Evolutionary conservation across 2,888 invertebrate genomes (phyloP).

Genomic region (Ichneumoninae sp.): DNA sequence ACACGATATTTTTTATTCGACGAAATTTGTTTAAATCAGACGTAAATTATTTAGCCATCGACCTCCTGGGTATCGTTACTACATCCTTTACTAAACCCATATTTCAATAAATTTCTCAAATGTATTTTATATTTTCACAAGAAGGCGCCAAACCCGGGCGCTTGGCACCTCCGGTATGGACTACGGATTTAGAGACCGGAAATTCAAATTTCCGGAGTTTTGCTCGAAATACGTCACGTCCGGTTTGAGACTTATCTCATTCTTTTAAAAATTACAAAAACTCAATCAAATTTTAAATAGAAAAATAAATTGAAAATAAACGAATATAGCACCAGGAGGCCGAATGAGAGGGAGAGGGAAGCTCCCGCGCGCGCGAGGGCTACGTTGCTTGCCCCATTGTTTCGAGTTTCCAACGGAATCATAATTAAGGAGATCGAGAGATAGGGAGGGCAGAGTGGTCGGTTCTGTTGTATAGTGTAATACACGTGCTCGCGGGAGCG

Average conservation of each 20-base stretch:
- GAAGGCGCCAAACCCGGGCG: too few relatives aligned
- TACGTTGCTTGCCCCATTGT: slow-evolving; percentile 72
- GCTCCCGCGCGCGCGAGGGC: slow-evolving; percentile 22
- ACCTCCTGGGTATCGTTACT: too few relatives aligned
- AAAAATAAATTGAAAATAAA: slow-evolving; percentile 24
- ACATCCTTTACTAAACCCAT: too few relatives aligned
- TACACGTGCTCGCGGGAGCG: slow-evolving; percentile 47
- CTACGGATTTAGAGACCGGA: too few relatives aligned
- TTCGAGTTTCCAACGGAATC: slow-evolving; percentile 76
- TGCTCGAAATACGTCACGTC: too few relatives aligned
- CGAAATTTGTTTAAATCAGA: background rate
- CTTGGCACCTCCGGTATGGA: too few relatives aligned
- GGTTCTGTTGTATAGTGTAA: slow-evolving; percentile 22
- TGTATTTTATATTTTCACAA: too few relatives aligned
- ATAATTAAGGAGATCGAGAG: slow-evolving; percentile 79
- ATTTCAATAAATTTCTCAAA: too few relatives aligned
- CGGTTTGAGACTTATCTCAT: too few relatives aligned
- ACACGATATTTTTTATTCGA: background rate
- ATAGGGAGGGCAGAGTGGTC: slow-evolving; percentile 74
- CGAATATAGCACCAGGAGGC: background rate
- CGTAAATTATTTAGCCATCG: background rate
- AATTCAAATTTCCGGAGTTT: too few relatives aligned
- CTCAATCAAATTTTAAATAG: too few relatives aligned
- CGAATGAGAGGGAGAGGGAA: slow-evolving; percentile 19
- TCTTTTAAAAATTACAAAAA: too few relatives aligned